Evolutionary conservation across 2,888 invertebrate genomes (phyloP), one percentile per base, ranked within the genome.

Genomic region (Blastobasis lacticolella): DNA sequence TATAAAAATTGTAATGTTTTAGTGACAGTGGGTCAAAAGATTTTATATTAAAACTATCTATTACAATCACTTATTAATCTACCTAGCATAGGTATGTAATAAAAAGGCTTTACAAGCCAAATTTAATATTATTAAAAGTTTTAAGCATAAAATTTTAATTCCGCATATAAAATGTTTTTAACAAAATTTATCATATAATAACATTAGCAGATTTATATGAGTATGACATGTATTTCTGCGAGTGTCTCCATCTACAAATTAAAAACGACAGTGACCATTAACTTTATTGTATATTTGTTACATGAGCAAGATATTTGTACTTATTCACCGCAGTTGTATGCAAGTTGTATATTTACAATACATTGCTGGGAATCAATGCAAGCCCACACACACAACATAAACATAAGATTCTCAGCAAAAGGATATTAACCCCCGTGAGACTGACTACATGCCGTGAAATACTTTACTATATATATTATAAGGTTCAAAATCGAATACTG

Each of bases 291-390:
- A 81, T 73, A 74, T 73, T 74, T 78, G 83, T 81, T 81, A 82
- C 76, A 61, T 86, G 86, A 87, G 87, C 87, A 86, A 82, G 69
- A 68, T 71, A 76, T 87, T 86, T 87, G 86, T 87, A 87, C 87
- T 86, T 82, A 74, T 63, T 59, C 62, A 67, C 67, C 69, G 69
- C 10, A 5, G 23, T 45, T 10, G 7, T 46, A 8, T 71, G 68
- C 66, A 60, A 62, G 62, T 61, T 61, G 62, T 51, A 57, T 58
- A 49, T 23, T 23, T 23, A 23, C 23, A 23, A 23, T 23, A 23
- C 23, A 23, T 23, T 23, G 23, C 23, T 23, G 23, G 23, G 23
- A 23, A 23, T 23, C 23, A 23, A 23, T 23, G 23, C 23, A 23
- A 23, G 23, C 23, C 23, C 3, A 23, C 23, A 23, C 23, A 23